Evolutionary conservation across 1,140 invertebrate species (phyloP).

Genomic region (Artemia franciscana): DNA sequence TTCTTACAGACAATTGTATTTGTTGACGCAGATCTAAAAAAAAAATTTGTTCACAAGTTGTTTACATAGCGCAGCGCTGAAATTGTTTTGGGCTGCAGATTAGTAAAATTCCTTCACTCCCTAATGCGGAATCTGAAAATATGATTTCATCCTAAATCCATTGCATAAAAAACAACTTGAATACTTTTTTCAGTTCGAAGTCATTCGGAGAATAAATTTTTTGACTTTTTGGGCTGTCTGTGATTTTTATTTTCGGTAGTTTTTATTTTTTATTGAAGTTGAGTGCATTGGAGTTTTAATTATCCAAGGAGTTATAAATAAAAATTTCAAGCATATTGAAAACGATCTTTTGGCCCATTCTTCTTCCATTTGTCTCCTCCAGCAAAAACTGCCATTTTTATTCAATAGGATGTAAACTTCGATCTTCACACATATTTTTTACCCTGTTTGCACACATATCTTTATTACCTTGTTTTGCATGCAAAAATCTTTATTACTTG

Average conservation of each 20-base stretch:
- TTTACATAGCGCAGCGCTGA: no score
- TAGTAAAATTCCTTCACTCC: background rate
- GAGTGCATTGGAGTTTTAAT: background rate
- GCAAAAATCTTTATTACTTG: background rate
- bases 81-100: no score
- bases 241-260: no score
- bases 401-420: background rate
- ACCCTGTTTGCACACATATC: background rate
- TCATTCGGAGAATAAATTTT: no score
- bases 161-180: conserved; percentile 1
- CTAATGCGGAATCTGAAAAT: conserved; percentile 1
- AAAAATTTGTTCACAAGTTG: background rate
- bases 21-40: conserved; percentile 11
- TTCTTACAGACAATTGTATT: conserved; percentile 16
- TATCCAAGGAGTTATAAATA: background rate
- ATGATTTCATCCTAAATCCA: conserved; percentile 3
- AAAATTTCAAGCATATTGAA: background rate
- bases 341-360: background rate
- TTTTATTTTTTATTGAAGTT: no score
- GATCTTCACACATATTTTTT: background rate
- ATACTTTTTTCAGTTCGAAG: background rate
- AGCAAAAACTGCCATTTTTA: background rate
- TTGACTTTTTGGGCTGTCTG: no score
- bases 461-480: background rate
- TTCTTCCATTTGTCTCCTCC: background rate